Evolutionary conservation across 2,113 vertebrate genomes (phyloP), one percentile per base, ranked within the genome.

Genomic region (Phoenicopterus ruber): DNA sequence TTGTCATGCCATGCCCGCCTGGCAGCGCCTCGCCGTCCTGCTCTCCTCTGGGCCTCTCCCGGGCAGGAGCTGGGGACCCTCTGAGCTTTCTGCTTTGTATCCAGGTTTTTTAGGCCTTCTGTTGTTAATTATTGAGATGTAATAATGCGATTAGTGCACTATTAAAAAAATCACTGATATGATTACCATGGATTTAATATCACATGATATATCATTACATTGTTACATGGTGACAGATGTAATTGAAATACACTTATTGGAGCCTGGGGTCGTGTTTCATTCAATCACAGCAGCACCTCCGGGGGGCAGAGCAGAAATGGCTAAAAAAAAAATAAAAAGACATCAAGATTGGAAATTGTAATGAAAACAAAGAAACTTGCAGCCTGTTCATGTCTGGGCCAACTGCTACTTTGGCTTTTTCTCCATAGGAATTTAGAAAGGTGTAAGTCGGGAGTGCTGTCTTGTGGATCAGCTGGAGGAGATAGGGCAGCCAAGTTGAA

Each of bases 221-320:
- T 98, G 98, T 99, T 99, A 99, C 98, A 94, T 96, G 98, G 97
- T 99, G 99, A 99, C 99, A 99, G 99, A 99, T 99, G 98, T 99
- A 99, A 99, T 99, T 99, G 99, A 99, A 99, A 99, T 99, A 99
- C 99, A 99, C 99, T 99, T 99, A 99, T 99, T 99, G 99, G 98
- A 98, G 99, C 98, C 98, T 97, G 97, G 99, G 98, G 98, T 99
- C 97, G 83, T 98, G 98, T 99, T 99, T 99, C 98, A 99, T 99
- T 99, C 99, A 98, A 99, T 99, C 99, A 98, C 98, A 97, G 98
- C 98, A 98, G 98, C 98, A 98, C 98, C 98, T 94, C 95, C 26
- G 17, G 94, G 82, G 96, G 97, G 97, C 98, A 98, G 97, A 97
- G 96, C 94, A 97, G 89, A 87, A 91, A 97, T 96, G 80, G 94